phyloP scores from a whole-genome alignment of 2,113 vertebrate genomes.

The Triplophysa dalaica region DNA sequence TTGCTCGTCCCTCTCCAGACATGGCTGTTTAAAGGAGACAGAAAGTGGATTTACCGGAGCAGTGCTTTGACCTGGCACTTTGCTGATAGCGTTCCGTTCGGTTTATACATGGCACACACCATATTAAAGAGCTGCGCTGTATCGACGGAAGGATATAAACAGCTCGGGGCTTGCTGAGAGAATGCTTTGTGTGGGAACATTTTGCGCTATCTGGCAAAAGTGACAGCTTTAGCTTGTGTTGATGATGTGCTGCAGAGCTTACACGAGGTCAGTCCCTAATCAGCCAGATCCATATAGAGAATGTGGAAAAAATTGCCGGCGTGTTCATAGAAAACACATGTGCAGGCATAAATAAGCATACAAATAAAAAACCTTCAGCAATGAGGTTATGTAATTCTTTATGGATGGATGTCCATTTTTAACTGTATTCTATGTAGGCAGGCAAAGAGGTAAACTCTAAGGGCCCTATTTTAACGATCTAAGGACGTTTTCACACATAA shows the following conservation, averaged over 20 bases:
- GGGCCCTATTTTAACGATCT: no score
- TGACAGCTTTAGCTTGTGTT: slow-evolving; percentile 40
- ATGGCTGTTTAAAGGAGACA: slow-evolving; percentile 22
- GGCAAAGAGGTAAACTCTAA: no score
- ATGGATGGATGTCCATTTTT: neutral
- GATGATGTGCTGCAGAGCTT: slow-evolving; percentile 24
- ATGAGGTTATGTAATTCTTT: neutral
- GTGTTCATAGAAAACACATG: slow-evolving; percentile 20
- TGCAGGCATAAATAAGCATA: slow-evolving; percentile 15
- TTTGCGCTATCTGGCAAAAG: slow-evolving; percentile 33
- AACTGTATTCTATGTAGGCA: no score
- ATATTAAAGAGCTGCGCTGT: slow-evolving; percentile 39
- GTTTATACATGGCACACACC: slow-evolving; percentile 29
- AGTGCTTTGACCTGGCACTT: slow-evolving; percentile 32
- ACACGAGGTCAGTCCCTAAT: neutral
- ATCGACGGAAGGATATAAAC: slow-evolving; percentile 22
- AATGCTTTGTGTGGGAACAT: neutral
- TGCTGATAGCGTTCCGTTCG: slow-evolving; percentile 17
- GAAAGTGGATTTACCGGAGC: slow-evolving; percentile 38
- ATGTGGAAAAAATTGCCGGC: neutral
- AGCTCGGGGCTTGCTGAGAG: neutral
- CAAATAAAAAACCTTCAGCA: neutral
- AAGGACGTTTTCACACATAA: no score
- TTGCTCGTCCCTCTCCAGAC: slow-evolving; percentile 17
- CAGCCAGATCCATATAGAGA: slow-evolving; percentile 1